Evolutionary conservation across 2,113 vertebrate genomes (phyloP).

Genomic region (Litocranius walleri): DNA sequence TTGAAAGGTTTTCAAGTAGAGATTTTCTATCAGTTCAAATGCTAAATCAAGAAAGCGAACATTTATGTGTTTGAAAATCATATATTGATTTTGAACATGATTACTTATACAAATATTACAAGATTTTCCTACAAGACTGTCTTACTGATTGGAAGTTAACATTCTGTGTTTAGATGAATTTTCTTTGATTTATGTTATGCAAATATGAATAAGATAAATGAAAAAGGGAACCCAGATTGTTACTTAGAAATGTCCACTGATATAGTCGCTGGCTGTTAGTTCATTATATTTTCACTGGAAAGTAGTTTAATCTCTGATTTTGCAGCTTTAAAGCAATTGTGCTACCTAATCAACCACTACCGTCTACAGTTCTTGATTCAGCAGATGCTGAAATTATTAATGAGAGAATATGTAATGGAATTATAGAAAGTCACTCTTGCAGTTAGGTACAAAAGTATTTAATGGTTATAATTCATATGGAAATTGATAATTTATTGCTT

Average conservation of each 20-base stretch:
- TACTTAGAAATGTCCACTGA: conserved; percentile 18
- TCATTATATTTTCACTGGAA: conserved; percentile 64
- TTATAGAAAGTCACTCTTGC: conserved; percentile 57
- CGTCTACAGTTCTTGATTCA: conserved; percentile 38
- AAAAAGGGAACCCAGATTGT: neutral
- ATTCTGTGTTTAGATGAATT: conserved; percentile 39
- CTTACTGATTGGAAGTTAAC: neutral
- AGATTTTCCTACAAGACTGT: neutral
- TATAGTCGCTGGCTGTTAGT: neutral
- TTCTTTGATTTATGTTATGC: conserved; percentile 29
- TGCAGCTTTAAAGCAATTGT: conserved; percentile 68
- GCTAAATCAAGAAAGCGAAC: neutral
- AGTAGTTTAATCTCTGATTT: conserved; percentile 72
- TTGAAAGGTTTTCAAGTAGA: conserved; percentile 18
- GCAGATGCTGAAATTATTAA: conserved; percentile 70
- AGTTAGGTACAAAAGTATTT: conserved; percentile 69
- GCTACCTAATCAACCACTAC: conserved; percentile 61
- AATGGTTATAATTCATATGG: conserved; percentile 66
- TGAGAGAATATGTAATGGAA: conserved; percentile 59
- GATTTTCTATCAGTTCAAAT: conserved; percentile 37
- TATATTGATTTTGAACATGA: conserved; percentile 12
- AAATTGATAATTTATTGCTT: conserved; percentile 72
- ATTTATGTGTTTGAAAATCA: conserved; percentile 28
- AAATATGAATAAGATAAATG: conserved; percentile 25
- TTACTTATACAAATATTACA: neutral